phyloP scores from a whole-genome alignment of 2,888 invertebrate genomes.

The Griposia aprilina region DNA sequence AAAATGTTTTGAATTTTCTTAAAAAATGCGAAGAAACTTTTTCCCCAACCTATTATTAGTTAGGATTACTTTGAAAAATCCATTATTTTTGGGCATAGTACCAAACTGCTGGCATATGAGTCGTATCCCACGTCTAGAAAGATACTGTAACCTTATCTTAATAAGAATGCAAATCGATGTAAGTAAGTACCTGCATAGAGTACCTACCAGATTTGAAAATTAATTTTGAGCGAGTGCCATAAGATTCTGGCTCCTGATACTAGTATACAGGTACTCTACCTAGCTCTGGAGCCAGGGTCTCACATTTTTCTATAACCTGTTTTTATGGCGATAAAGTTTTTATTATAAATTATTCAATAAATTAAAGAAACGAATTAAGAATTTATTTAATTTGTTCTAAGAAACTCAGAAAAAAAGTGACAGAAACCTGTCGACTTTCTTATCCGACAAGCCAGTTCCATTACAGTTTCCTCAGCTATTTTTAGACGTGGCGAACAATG shows the following conservation, averaged over 20 bases:
- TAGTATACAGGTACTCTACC: too few relatives aligned
- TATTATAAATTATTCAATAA: too few relatives aligned
- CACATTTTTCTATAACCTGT: too few relatives aligned
- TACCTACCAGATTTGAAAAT: neutral
- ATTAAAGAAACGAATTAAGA: too few relatives aligned
- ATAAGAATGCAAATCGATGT: neutral
- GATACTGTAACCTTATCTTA: neutral
- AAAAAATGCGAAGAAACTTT: too few relatives aligned
- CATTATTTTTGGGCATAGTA: neutral
- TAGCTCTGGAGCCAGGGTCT: too few relatives aligned
- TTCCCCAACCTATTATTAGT: too few relatives aligned
- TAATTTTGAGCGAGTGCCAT: neutral
- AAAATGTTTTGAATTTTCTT: too few relatives aligned
- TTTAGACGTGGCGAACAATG: neutral
- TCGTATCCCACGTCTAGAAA: neutral
- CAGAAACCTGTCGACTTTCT: neutral
- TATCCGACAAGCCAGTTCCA: neutral
- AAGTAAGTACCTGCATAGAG: neutral
- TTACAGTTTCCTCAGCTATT: conserved; percentile 11
- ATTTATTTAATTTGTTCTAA: too few relatives aligned
- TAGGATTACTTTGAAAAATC: neutral
- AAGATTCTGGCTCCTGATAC: too few relatives aligned
- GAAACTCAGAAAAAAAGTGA: neutral
- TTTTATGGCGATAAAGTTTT: too few relatives aligned
- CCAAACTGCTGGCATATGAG: neutral